Percentiles rank a stretch among this genome's conserved stretches.
Evolutionary conservation across 2,888 invertebrate genomes (phyloP).

Genomic region (Criorhina ranunculi): DNA sequence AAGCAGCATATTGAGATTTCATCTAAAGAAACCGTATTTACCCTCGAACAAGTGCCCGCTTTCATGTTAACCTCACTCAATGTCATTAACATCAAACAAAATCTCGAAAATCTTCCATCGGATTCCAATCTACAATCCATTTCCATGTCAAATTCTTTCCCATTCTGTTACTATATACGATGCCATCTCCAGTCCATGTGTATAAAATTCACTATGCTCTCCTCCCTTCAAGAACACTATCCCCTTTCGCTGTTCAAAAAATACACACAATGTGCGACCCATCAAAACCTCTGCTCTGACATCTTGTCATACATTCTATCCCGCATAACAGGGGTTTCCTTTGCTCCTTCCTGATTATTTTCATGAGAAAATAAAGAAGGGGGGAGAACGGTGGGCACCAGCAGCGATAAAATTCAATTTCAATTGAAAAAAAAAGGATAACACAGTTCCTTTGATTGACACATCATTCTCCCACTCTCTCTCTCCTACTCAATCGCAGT

Average conservation of each 20-base stretch:
- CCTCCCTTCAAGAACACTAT: constrained; percentile 54
- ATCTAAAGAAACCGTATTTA: background rate
- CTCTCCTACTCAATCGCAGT: background rate
- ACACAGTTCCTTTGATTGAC: constrained; percentile 72
- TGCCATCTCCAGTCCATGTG: constrained; percentile 26
- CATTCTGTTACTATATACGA: constrained; percentile 42
- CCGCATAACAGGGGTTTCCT: constrained; percentile 27
- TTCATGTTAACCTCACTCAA: constrained; percentile 46
- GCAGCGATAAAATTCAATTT: constrained; percentile 75
- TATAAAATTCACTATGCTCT: constrained; percentile 68
- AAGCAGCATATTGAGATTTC: too few relatives aligned
- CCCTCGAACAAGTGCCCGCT: background rate
- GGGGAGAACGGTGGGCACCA: constrained; percentile 32
- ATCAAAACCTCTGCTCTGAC: constrained; percentile 74
- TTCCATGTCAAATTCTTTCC: constrained; percentile 66
- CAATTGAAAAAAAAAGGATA: constrained; percentile 75
- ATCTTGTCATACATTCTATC: constrained; percentile 64
- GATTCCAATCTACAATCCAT: constrained; percentile 52
- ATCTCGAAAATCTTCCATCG: constrained; percentile 61
- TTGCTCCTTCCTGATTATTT: constrained; percentile 17
- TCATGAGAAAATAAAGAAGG: constrained; percentile 54
- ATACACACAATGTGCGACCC: constrained; percentile 70
- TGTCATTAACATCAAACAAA: constrained; percentile 66
- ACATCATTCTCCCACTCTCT: constrained; percentile 45
- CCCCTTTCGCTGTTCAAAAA: constrained; percentile 28